phyloP scores from a whole-genome alignment of 1,140 invertebrate species.

The Bicyclus anynana region DNA sequence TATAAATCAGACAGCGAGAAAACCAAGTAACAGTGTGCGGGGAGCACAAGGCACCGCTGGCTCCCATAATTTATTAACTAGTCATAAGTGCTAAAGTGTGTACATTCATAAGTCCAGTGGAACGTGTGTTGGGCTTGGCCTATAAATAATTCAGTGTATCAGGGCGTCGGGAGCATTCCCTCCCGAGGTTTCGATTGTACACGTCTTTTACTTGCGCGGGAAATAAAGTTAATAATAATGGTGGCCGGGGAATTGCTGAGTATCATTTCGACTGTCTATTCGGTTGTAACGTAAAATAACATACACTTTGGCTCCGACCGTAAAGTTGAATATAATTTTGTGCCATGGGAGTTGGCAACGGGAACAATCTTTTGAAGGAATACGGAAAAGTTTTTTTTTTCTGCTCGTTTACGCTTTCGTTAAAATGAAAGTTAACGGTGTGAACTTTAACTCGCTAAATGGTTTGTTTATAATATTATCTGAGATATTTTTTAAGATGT shows the following conservation, averaged over 20 bases:
- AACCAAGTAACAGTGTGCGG: constrained; percentile 34
- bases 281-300: constrained; percentile 29
- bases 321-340: constrained; percentile 34
- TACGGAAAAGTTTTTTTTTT: constrained; percentile 13
- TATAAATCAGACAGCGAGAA: constrained; percentile 19
- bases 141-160: constrained; percentile 55
- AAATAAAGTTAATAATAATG: constrained; percentile 40
- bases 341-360: constrained; percentile 22
- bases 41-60: constrained; percentile 45
- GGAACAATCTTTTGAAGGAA: constrained; percentile 28
- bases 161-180: constrained; percentile 23
- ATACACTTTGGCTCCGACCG: constrained; percentile 26
- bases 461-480: background rate
- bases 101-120: constrained; percentile 65
- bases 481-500: background rate
- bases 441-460: background rate
- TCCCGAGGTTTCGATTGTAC: constrained; percentile 33
- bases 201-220: constrained; percentile 34
- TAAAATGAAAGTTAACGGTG: constrained; percentile 14
- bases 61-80: constrained; percentile 75
- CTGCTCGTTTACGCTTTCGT: constrained; percentile 3
- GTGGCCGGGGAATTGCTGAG: constrained; percentile 25
- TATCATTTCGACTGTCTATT: constrained; percentile 30
- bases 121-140: constrained; percentile 36
- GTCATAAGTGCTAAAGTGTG: constrained; percentile 74